Percentiles rank a stretch among this genome's conserved stretches.
phyloP scores from a whole-genome alignment of 2,888 invertebrate species.

The Loripinus fragilis region DNA sequence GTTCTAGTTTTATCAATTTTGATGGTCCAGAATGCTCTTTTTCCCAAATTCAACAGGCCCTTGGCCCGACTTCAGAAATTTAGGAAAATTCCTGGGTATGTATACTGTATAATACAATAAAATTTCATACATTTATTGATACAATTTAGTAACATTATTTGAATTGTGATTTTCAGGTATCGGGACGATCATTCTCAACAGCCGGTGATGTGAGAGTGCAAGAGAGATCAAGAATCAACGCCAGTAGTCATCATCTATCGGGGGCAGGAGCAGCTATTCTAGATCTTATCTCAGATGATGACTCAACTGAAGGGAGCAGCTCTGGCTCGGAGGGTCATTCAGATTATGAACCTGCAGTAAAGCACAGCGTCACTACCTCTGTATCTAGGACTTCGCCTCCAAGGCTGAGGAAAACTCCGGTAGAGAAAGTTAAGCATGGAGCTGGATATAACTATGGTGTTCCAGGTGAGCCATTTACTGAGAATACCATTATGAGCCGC shows the following conservation, averaged over 20 bases:
- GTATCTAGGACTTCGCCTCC: constrained; percentile 56
- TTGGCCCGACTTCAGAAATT: too few species aligned
- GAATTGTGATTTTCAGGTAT: constrained; percentile 9
- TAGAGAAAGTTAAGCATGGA: constrained; percentile 71
- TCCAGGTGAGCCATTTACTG: too few species aligned
- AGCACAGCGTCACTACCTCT: constrained; percentile 62
- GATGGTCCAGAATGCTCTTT: too few species aligned
- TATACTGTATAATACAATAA: too few species aligned
- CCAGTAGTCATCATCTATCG: constrained; percentile 56
- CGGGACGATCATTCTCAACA: constrained; percentile 50
- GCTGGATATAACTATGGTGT: constrained; percentile 82
- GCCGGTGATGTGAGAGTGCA: constrained; percentile 61
- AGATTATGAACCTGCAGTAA: constrained; percentile 69
- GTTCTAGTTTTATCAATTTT: too few species aligned
- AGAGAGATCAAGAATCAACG: constrained; percentile 50
- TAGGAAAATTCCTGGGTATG: too few species aligned
- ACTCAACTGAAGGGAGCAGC: constrained; percentile 46
- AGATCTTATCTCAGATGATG: constrained; percentile 56
- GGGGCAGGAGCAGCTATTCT: constrained; percentile 53
- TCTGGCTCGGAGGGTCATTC: constrained; percentile 60
- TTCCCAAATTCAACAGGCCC: too few species aligned
- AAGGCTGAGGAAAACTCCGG: constrained; percentile 57
- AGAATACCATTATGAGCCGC: too few species aligned
- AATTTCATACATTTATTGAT: too few species aligned
- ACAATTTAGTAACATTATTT: too few species aligned